Evolutionary conservation across 35 echinoderm and acorn worm species (phyloP).

Genomic region (Heliocidaris erythrogramma): DNA sequence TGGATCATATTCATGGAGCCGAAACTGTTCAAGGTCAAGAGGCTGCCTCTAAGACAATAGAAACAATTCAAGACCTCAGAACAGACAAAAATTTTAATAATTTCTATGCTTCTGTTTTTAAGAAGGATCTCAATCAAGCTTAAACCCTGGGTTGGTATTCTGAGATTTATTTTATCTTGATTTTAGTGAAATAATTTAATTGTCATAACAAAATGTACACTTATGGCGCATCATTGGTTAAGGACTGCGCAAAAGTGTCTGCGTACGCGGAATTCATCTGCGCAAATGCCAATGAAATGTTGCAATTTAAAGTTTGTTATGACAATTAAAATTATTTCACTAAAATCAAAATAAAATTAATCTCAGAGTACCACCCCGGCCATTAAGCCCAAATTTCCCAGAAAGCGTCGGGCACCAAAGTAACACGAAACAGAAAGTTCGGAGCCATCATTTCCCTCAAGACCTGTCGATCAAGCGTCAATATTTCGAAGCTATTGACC

Average conservation of each 20-base stretch:
- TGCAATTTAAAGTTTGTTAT: too few species aligned
- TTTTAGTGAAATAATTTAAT: too few species aligned
- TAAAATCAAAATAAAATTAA: neutral
- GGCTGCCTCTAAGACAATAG: neutral
- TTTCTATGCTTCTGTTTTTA: slow-evolving; percentile 11
- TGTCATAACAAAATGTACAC: too few species aligned
- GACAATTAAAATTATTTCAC: too few species aligned
- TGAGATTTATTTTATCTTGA: too few species aligned
- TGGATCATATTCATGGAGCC: too few species aligned
- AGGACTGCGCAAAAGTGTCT: too few species aligned
- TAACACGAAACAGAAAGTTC: slow-evolving; percentile 25
- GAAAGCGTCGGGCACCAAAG: slow-evolving; percentile 40
- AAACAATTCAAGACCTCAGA: slow-evolving; percentile 24
- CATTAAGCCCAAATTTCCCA: slow-evolving; percentile 39
- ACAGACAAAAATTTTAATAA: slow-evolving; percentile 18
- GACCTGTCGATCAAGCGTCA: slow-evolving; percentile 24
- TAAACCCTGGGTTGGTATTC: neutral
- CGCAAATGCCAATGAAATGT: too few species aligned
- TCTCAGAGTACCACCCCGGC: neutral
- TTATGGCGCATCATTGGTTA: too few species aligned
- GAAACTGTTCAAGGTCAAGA: neutral
- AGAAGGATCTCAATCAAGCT: neutral
- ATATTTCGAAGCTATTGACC: slow-evolving; percentile 42
- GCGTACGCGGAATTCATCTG: too few species aligned
- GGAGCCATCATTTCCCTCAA: slow-evolving; percentile 26